Base-by-base conservation (phyloP, 1,140 invertebrate genomes). In the Drosophila cardini region DNA sequence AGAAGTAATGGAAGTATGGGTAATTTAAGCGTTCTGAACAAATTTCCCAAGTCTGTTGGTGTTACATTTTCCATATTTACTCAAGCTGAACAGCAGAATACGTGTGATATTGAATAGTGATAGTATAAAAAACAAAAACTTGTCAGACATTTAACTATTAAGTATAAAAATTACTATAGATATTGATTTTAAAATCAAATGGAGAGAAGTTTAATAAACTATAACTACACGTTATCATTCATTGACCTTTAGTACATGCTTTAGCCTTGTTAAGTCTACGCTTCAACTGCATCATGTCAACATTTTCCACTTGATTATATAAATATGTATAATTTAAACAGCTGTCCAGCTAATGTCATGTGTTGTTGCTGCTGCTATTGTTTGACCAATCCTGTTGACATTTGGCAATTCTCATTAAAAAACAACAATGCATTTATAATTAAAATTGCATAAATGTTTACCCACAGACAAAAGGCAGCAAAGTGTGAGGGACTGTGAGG, bases 401-500 rank as follows among this genome's bases (percentile, higher is more conserved):
- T 72, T 72, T 72, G 70, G 46, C 45, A 38, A 68, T 58, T 68
- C 70, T 60, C 63, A 72, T 72, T 72, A 72, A 72, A 57, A 58
- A 36, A 30, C 46, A 72, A 72, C 55, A 72, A 68, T 72, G 64
- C 55, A 76, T 58, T 78, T 76, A 62, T 62, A 78, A 72, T 78
- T 76, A 76, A 72, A 72, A 72, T 61, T 76, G 42, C 72, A 78
- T 78, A 67, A 58, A 78, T 67, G 67, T 75, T 75, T 71, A 64
- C 48, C 13, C 43, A 53, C 32, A 63, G 46, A 73, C 62, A 67
- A 65, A 74, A 38, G 18, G 30, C 9, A 9, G 9, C 45, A 21
- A n/a, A 42, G 8, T 8, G 32, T 34, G 38, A 2, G n/a, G 8
- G 18, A 42, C 16, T 2, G 16, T n/a, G 11, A 8, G 42, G 9